Conservation (phyloP, 2,888 invertebrate species). For the Drosophila infuscata region DNA sequence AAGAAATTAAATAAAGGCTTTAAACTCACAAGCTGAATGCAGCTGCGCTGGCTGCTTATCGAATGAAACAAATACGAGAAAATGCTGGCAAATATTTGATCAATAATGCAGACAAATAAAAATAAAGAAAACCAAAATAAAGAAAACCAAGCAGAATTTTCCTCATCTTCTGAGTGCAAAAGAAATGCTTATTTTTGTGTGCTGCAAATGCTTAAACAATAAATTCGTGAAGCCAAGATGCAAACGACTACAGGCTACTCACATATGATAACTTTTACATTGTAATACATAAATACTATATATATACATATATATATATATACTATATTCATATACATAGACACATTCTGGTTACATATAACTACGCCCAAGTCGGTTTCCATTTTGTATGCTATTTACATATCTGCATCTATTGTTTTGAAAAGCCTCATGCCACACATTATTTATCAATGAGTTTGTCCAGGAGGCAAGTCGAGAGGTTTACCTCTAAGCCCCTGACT, state of each 20-base stretch:
- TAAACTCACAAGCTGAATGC: conserved; percentile 55
- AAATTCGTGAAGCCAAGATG: conserved; percentile 51
- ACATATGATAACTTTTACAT: conserved; percentile 40
- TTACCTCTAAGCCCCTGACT: not conserved
- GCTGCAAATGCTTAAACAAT: conserved; percentile 45
- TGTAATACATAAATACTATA: not conserved
- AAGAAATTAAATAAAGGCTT: conserved; percentile 43
- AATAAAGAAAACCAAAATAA: conserved; percentile 16
- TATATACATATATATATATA: not conserved
- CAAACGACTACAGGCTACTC: conserved; percentile 36
- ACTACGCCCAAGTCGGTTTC: conserved; percentile 29
- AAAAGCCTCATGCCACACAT: conserved; percentile 54
- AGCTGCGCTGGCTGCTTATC: conserved; percentile 38
- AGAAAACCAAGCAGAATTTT: conserved; percentile 16
- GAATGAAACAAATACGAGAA: conserved; percentile 52
- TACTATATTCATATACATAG: not conserved
- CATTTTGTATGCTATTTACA: conserved; percentile 63
- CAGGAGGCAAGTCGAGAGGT: not conserved
- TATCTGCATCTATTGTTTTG: conserved; percentile 67
- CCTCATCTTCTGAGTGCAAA: not conserved
- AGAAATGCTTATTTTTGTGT: conserved; percentile 18
- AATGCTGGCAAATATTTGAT: conserved; percentile 60
- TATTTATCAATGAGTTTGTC: conserved; percentile 31
- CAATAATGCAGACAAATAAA: conserved; percentile 54
- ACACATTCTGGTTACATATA: not conserved